Base-by-base conservation (phyloP, 1,140 invertebrate genomes). In the Dreissena polymorpha region DNA sequence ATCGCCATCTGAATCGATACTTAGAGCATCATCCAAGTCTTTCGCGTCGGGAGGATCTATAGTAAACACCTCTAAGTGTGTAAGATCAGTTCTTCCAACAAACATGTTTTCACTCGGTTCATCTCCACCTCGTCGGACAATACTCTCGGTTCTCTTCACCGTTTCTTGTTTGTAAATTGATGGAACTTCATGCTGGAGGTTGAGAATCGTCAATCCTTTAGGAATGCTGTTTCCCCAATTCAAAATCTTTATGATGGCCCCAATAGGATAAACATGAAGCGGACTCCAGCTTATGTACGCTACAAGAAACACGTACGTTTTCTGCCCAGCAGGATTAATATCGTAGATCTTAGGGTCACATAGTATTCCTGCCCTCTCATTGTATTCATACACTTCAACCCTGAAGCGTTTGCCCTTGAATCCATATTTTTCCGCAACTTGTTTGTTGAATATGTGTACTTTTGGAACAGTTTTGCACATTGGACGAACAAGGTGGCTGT, bases 31-130 rank as follows among this genome's bases (percentile, higher is more conserved):
- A 92, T 99, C 99, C 84, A 99, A 99, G 92, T 99, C 99, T 16
- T 98, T 99, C 91, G 98, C 99, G 2, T 97, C 98, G 5, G 97
- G 97, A 25, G 99, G 98, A 95, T 99, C 99, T 2, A 99, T 98
- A 0, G 97, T 99, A 90, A 98, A 99, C 27, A 71, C 25, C 10
- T 74, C 63, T 16, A 55, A 21, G 27, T 65, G 57, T 13, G 85
- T 86, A 0, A 98, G 93, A 93, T 99, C 97, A 23, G 94, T 94
- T 68, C 97, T 10, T 14, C 53, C 67, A 21, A 29, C 49, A 55
- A 78, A 53, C 23, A 57, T 18, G 5, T 55, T 1, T 25, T 14
- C 14, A n/a, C 39, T 10, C 7, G 60, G 71, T 50, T 72, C 81
- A 50, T 76, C 29, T 68, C 69, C 16, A 86, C 77, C 27, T 57